Percentiles rank a stretch among this genome's conserved stretches.
These are phyloP conservation scores for Ascaphus truei DNA, from an alignment of 2,113 vertebrate genomes.

Conservation along the genomic window DNA sequence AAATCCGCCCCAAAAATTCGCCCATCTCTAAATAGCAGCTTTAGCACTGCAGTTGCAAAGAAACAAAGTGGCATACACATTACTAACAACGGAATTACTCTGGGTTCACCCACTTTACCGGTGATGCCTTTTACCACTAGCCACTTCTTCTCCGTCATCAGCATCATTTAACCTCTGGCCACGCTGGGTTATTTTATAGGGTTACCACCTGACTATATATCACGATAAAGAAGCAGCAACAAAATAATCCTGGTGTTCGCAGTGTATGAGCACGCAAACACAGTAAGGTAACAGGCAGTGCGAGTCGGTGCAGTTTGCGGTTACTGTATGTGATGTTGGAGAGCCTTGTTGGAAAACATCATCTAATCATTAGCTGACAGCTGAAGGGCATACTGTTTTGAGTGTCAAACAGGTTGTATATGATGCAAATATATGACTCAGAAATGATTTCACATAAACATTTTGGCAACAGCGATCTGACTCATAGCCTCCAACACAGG, in stretches of 20 bases:
- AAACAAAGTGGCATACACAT: too few species aligned
- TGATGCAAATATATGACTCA: conserved; percentile 79
- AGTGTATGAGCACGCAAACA: background rate
- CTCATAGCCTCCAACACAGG: conserved; percentile 71
- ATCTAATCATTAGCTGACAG: conserved; percentile 60
- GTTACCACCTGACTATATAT: background rate
- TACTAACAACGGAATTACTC: too few species aligned
- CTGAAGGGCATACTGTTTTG: conserved; percentile 65
- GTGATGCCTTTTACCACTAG: too few species aligned
- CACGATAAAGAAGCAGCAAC: background rate
- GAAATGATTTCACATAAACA: conserved; percentile 78
- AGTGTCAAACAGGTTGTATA: conserved; percentile 76
- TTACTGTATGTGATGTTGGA: conserved; percentile 61
- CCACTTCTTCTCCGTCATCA: background rate
- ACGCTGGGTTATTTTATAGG: background rate
- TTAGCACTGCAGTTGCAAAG: too few species aligned
- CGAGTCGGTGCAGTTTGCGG: background rate
- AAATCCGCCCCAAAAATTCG: too few species aligned
- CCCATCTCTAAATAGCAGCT: too few species aligned
- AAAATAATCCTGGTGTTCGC: background rate
- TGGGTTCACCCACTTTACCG: too few species aligned
- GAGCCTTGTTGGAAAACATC: conserved; percentile 64
- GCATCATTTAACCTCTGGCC: background rate
- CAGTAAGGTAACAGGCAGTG: background rate
- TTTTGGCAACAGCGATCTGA: conserved; percentile 71